Percentiles rank a stretch among this genome's conserved stretches.
Conservation (phyloP, 2,888 invertebrate genomes). For the Gymnoscelis rufifasciata region DNA sequence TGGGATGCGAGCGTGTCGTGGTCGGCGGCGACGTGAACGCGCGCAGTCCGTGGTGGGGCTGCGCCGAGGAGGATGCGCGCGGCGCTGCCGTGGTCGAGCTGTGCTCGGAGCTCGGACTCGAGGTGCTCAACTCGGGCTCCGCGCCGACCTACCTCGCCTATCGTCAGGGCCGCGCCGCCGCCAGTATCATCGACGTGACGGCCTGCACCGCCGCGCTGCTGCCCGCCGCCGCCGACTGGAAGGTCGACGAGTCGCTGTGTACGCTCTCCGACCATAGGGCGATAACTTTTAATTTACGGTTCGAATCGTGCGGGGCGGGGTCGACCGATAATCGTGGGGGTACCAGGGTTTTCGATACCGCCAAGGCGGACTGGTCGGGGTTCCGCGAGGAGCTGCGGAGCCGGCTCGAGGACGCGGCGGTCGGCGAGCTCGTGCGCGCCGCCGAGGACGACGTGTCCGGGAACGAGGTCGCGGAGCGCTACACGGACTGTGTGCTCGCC, state of each 20-base stretch:
- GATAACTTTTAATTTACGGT: not conserved
- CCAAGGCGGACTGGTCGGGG: not conserved
- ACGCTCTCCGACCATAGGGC: not conserved
- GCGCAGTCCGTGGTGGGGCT: conserved; percentile 5
- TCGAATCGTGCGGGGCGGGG: too few species aligned
- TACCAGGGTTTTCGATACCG: not conserved
- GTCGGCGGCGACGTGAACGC: conserved; percentile 4
- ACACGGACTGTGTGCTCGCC: not conserved
- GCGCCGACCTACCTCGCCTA: not conserved
- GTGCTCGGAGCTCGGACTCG: not conserved
- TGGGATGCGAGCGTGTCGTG: not conserved
- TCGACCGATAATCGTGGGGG: too few species aligned
- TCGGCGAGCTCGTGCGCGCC: not conserved
- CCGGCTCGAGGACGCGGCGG: not conserved
- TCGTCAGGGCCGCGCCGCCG: not conserved
- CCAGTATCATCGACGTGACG: conserved; percentile 6
- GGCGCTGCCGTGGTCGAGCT: not conserved
- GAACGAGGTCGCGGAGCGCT: not conserved
- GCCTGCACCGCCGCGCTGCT: conserved; percentile 6
- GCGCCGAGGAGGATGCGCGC: conserved; percentile 2
- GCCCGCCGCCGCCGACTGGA: not conserved
- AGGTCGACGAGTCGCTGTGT: not conserved
- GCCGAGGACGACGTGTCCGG: not conserved
- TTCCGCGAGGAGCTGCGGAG: not conserved
- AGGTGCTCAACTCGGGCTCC: not conserved